Evolutionary conservation across 2,797 vertebrate species (phyloP), one percentile per base, ranked within the genome.

Genomic region (Acanthis flammea): DNA sequence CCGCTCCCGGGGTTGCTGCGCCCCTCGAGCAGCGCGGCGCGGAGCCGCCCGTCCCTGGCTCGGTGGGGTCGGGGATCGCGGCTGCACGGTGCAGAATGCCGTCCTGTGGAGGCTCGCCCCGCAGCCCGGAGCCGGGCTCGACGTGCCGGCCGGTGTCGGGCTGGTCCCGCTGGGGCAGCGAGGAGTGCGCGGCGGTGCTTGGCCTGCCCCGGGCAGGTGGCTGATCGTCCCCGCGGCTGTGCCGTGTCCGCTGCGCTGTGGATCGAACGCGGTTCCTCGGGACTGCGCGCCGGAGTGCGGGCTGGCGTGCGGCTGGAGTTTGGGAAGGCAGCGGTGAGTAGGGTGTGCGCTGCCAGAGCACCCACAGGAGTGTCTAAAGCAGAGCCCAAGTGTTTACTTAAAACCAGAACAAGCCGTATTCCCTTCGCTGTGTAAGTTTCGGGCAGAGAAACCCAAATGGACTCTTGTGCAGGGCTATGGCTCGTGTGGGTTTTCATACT

Each of bases 231-330:
- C 58, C 48, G 31, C 25, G 19, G 14, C 19, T 3, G 57, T 16
- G 65, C 61, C 2, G 19, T 7, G 47, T 6, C 25, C n/a, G 2
- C 66, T 35, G 8, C 25, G 1, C 2, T 42, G 22, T 1, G 44
- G 14, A 35, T 19, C 23, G 0, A 9, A 0, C 7, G 44, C 0
- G 39, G 37, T 2, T 66, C 18, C 35, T n/a, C 33, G 39, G 65
- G 62, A 37, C 28, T 19, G 51, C 19, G n/a, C 28, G 0, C 14
- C 17, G 55, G 47, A 3, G 61, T 3, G 80, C 22, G 5, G 61
- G 48, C 67, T 57, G 50, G 5, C 7, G 37, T 6, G 78, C 50
- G 5, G 67, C 65, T 15, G 55, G 77, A 89, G 74, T 85, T 89
- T 6, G 78, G 70, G 54, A 68, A 42, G 81, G 66, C 42, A 12